Base-by-base conservation (phyloP, 2,888 invertebrate species). In the Tetragonisca angustula region DNA sequence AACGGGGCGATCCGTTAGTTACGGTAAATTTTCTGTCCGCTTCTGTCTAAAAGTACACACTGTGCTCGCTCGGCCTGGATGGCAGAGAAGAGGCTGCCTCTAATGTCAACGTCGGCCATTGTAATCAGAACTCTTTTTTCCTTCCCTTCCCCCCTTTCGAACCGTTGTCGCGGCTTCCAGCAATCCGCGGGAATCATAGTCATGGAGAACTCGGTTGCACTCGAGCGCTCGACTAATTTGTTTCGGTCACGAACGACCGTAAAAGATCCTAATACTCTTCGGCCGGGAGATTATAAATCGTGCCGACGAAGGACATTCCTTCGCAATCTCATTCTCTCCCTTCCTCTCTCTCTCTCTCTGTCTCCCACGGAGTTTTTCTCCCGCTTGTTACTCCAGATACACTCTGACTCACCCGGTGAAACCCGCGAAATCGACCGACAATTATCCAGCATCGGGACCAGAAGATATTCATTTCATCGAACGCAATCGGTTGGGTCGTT, bases 1-100 rank as follows among this genome's bases (percentile, higher is more conserved):
- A 68, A n/a, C 43, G 76, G 36, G 70, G n/a, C 62, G 70, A 68
- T 83, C 85, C 81, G 81, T 85, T 85, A 81, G 78, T 85, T 84
- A 56, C 85, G 85, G 81, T 81, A 67, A 85, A 81, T 81, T 73
- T 73, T 84, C 85, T 70, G 84, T 56, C 54, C 17, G 32, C 52
- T 21, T 43, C 13, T 24, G 67, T 68, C 73, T 52, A 50, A 68
- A 61, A 43, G 43, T 43, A 43, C 52, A 59, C 76, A 43, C 61
- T 61, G 74, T 49, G 32, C 56, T 59, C 62, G 43, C 36, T 43
- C 9, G 61, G 49, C 27, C 24, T 13, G 65, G n/a, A 19, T 49
- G 27, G 50, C 59, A 43, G 71, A 24, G 17, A 71, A 70, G 76
- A 74, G 70, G 64, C 68, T 56, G 70, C 62, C 4, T 65, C 61